These are phyloP conservation scores for Catostylus mosaicus DNA, from an alignment of 30 jellyfish, hydroid and myxozoan species.

Conservation along the genomic window DNA sequence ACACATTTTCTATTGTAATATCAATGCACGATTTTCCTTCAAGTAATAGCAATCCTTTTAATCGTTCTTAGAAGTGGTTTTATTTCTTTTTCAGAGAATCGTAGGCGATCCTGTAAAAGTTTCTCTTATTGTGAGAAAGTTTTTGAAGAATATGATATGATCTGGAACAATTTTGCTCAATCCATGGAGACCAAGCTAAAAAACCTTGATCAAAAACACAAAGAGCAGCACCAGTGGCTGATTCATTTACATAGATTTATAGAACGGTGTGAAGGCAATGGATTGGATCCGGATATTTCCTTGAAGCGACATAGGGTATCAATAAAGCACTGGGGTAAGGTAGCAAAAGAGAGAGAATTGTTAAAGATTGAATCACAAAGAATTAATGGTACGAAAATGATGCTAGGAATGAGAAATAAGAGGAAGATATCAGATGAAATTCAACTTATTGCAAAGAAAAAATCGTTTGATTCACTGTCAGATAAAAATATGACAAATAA, in stretches of 20 bases:
- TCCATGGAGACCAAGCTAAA: background rate
- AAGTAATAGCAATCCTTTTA: background rate
- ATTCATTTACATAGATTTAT: slow-evolving; percentile 4
- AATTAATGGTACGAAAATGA: background rate
- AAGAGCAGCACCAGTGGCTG: background rate
- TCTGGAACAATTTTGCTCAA: background rate
- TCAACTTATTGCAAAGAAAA: background rate
- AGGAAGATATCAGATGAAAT: background rate
- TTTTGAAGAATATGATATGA: background rate
- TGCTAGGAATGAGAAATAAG: background rate
- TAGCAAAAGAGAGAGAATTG: background rate
- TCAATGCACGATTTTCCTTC: background rate
- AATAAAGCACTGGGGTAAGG: slow-evolving; percentile 2
- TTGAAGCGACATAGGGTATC: background rate
- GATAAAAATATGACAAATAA: no score
- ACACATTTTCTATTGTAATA: no score
- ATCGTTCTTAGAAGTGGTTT: background rate
- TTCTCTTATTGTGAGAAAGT: background rate
- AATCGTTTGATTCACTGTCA: background rate
- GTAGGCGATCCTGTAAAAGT: background rate
- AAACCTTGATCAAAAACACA: background rate
- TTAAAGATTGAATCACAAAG: background rate
- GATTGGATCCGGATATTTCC: background rate
- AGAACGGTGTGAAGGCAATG: slow-evolving; percentile 28
- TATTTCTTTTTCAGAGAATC: background rate